Evolutionary conservation across 2,888 invertebrate species (phyloP).

Genomic region (Tetanocera ferruginea): DNA sequence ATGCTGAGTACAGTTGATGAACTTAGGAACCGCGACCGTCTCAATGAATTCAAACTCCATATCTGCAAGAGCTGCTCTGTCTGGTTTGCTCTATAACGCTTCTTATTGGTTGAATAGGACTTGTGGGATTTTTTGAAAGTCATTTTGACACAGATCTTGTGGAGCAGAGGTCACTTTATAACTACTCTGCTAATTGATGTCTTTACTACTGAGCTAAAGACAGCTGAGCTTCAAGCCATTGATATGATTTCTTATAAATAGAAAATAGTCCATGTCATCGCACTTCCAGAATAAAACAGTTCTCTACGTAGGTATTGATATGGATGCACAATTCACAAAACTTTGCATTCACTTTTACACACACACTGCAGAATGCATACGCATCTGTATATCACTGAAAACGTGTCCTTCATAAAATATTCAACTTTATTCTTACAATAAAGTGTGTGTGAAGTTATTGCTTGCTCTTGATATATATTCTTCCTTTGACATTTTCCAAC

Average conservation of each 20-base stretch:
- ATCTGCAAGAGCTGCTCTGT: slow-evolving; percentile 20
- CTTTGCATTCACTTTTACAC: too few species aligned
- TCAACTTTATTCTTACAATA: too few species aligned
- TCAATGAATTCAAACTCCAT: slow-evolving; percentile 35
- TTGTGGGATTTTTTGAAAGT: slow-evolving; percentile 5
- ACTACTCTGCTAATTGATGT: not conserved
- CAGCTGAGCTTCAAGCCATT: not conserved
- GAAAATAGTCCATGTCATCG: slow-evolving; percentile 2
- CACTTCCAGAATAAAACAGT: not conserved
- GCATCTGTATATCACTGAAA: not conserved
- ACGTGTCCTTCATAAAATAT: not conserved
- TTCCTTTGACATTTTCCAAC: slow-evolving; percentile 32
- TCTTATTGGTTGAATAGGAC: slow-evolving; percentile 18
- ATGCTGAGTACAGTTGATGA: slow-evolving; percentile 8
- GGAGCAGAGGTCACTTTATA: not conserved
- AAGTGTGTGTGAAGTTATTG: not conserved
- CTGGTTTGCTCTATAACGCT: slow-evolving; percentile 21
- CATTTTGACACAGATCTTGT: not conserved
- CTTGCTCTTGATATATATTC: not conserved
- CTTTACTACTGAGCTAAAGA: not conserved
- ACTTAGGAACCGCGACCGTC: slow-evolving; percentile 31
- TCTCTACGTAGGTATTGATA: not conserved
- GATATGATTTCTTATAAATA: slow-evolving; percentile 17
- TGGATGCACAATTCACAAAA: not conserved
- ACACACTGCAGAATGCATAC: too few species aligned